phyloP scores from a whole-genome alignment of 2,888 invertebrate genomes.

The Epirrhoe alternata region DNA sequence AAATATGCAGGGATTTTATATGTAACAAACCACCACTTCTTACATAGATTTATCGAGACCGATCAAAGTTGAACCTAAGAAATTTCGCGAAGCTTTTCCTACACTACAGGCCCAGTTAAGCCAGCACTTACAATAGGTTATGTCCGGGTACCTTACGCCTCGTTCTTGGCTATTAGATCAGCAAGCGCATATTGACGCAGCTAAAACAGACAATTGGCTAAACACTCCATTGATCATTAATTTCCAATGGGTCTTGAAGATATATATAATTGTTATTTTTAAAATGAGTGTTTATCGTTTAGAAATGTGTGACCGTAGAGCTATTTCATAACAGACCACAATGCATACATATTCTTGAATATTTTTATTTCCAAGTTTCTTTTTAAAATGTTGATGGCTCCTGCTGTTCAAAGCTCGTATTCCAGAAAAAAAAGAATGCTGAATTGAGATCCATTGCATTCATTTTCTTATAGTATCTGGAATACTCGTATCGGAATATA shows the following conservation, averaged over 20 bases:
- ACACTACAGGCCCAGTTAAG: conserved; percentile 30
- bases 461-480: neutral
- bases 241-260: neutral
- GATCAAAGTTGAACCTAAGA: conserved; percentile 25
- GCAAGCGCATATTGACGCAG: conserved; percentile 80
- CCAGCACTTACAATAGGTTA: conserved; percentile 68
- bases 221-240: conserved; percentile 26
- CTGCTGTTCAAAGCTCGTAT: neutral
- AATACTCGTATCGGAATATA: neutral
- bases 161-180: conserved; percentile 78
- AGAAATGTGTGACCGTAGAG: neutral
- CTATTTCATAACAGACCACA: neutral
- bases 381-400: neutral
- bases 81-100: conserved; percentile 40
- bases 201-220: conserved; percentile 77
- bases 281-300: neutral
- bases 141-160: conserved; percentile 61
- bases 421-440: neutral
- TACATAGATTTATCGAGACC: conserved; percentile 7
- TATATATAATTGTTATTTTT: neutral
- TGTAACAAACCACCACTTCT: neutral
- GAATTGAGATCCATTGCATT: neutral
- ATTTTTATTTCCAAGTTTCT: too few relatives aligned
- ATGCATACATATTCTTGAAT: too few relatives aligned
- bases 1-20: too few relatives aligned